Conservation (phyloP, 2,797 vertebrate genomes). For the Tragelaphus oryx region DNA sequence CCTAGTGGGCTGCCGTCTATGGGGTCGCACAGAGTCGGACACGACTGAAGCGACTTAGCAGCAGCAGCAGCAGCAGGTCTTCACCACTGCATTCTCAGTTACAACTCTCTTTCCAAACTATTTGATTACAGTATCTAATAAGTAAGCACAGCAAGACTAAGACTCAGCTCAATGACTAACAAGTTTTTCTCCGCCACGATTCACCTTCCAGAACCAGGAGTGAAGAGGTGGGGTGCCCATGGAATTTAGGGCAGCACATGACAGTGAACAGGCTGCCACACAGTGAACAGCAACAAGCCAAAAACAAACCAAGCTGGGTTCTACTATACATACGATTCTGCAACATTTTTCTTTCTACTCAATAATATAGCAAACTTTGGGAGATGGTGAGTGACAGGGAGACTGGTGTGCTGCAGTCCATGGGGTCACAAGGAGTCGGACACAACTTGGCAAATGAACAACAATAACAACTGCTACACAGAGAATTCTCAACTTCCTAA, state of each 20-base stretch:
- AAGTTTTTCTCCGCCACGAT: not conserved
- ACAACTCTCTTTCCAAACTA: slow-evolving; percentile 1
- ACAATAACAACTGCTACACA: not conserved
- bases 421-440: not conserved
- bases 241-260: not conserved
- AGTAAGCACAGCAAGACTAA: not conserved
- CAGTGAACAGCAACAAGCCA: not conserved
- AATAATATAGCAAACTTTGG: not conserved
- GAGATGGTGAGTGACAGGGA: not conserved
- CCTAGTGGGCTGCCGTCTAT: too few species aligned
- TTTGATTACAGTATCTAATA: not conserved
- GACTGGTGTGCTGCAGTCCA: not conserved
- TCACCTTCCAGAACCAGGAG: not conserved
- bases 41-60: too few species aligned
- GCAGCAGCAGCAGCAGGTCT: too few species aligned
- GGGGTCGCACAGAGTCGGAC: too few species aligned
- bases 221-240: not conserved
- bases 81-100: not conserved
- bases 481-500: not conserved
- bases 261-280: not conserved
- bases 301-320: not conserved
- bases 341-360: not conserved
- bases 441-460: not conserved
- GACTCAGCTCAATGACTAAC: not conserved
- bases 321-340: not conserved